These are phyloP conservation scores for Andrena flavipes DNA, from an alignment of 2,888 invertebrate species.

Conservation along the genomic window DNA sequence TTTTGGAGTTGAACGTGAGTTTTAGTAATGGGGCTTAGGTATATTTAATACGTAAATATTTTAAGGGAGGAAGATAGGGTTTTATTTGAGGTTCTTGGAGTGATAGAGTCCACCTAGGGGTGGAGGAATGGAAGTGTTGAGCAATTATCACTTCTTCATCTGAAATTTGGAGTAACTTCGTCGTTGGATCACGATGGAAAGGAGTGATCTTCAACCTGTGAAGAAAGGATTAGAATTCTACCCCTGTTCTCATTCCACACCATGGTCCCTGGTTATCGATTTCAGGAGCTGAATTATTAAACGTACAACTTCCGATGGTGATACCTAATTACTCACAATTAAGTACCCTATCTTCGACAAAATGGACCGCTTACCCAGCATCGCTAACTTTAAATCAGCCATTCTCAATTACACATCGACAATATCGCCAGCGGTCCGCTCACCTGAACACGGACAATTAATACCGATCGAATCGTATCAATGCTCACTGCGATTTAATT, in stretches of 20 bases:
- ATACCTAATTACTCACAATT: background rate
- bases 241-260: background rate
- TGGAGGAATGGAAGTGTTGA: too few relatives aligned
- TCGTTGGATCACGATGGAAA: too few relatives aligned
- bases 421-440: background rate
- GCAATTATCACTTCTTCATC: too few relatives aligned
- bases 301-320: background rate
- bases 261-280: background rate
- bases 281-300: conserved; percentile 2
- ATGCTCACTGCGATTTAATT: conserved; percentile 55
- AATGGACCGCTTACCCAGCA: background rate
- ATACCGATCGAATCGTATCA: conserved; percentile 46
- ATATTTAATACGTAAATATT: too few relatives aligned
- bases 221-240: too few relatives aligned
- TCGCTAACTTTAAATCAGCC: background rate
- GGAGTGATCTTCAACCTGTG: too few relatives aligned
- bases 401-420: conserved; percentile 12
- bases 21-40: background rate
- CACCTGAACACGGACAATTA: conserved; percentile 25
- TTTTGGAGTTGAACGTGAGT: background rate
- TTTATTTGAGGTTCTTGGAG: too few relatives aligned
- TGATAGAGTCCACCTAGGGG: too few relatives aligned
- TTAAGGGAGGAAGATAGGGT: too few relatives aligned
- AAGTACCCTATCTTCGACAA: background rate
- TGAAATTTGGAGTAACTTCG: too few relatives aligned